Evolutionary conservation across 2,113 vertebrate genomes (phyloP), one percentile per base, ranked within the genome.

Genomic region (Galbula dea): DNA sequence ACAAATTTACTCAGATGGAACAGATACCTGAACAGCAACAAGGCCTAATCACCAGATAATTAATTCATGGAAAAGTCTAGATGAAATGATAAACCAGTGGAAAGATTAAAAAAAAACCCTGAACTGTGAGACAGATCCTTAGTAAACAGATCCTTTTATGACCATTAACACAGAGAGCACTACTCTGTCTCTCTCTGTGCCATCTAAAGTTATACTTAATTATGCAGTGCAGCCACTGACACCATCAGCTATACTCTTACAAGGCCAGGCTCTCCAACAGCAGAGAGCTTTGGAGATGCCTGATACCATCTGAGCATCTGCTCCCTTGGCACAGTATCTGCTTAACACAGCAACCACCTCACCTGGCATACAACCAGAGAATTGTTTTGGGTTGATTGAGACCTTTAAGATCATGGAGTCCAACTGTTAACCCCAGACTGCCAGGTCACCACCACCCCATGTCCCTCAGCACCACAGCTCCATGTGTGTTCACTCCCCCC

Each of bases 41-140:
- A 81, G 57, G 88, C 63, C 95, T 74, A 95, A 95, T 73, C 93
- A 86, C 71, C 88, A 69, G 90, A 66, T 93, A 93, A 92, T 54
- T 96, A 86, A 96, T 88, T 92, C 93, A 94, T 79, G 90, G 74
- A 67, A 92, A 88, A 18, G 41, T 88, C 92, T 89, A 84, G 95
- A 95, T 58, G 91, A 93, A 95, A 96, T 32, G n/a, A 83, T 73
- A 94, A 93, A 87, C 85, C 72, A 45, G n/a, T 32, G 78, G 89
- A 96, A 94, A 95, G 77, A 90, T 16, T 68, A 12, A 80, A 83
- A 75, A 67, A 66, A 87, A 55, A 59, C 83, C 22, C 8, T 67
- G 57, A 87, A 63, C 55, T 27, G 68, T 74, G 73, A 90, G 51
- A 92, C 0, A 67, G 90, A 90, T 83, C 86, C 76, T 51, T 11